Evolutionary conservation across 2,113 vertebrate genomes (phyloP), one percentile per base, ranked within the genome.

Genomic region (Bungarus multicinctus): DNA sequence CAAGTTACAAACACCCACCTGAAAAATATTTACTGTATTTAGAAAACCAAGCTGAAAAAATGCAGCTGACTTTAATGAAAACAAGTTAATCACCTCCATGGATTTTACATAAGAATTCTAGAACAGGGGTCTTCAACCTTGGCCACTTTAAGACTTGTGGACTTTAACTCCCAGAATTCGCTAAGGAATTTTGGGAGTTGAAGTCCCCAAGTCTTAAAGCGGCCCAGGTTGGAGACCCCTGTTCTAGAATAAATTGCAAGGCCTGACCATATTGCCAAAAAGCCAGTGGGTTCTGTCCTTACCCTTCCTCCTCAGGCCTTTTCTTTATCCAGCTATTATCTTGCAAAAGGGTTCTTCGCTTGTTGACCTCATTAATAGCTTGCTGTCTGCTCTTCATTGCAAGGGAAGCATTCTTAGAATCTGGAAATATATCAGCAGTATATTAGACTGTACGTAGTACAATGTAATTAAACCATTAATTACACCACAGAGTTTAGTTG

Each of bases 301-400:
- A 98, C 97, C 92, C 97, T 89, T 99, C 98, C 60, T 99, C 98
- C 85, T 98, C 97, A 1, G 96, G 97, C 1, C 69, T 92, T 85
- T 94, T 98, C 96, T 96, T 99, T 97, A 99, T 99, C 99, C 99
- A 99, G 94, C 99, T 99, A 96, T 95, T 98, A 95, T 99, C 99
- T 93, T 98, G 98, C 89, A 99, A 96, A 87, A 98, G 97, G 5
- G 97, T 96, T 25, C 98, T 94, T 93, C 97, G 98, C 95, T 97
- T 99, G 69, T 98, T 98, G 93, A 50, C 90, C 2, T 98, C 98
- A 0, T 98, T 98, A 89, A 97, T 93, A 64, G 94, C 95, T 93
- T 97, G 96, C 54, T 98, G 97, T 45, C 94, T 98, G 92, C 93
- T 94, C 86, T 94, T 95, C 30, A 96, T 95, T 85, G 95, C 97